A percentile compares a stretch with the other conserved stretches of the same genome.
These are phyloP conservation scores for Syrista parreyssii DNA, from an alignment of 2,888 invertebrate species.

Conservation along the genomic window DNA sequence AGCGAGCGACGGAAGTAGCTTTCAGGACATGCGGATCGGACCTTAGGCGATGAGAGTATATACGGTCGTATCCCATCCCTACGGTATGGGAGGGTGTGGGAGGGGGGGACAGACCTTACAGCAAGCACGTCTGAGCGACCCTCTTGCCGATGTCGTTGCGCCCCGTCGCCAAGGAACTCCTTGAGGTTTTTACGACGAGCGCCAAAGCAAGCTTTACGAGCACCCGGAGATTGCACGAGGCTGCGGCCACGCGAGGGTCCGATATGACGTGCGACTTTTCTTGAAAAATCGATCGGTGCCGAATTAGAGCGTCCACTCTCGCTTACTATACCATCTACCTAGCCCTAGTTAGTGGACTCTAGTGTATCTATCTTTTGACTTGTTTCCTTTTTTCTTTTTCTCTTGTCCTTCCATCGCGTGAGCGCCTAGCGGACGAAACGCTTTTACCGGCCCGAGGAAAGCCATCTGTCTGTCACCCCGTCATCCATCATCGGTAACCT, in stretches of 20 bases:
- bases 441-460: neutral
- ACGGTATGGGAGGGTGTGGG: neutral
- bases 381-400: neutral
- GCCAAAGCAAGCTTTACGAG: neutral
- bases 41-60: neutral
- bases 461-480: neutral
- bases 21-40: neutral
- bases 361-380: neutral
- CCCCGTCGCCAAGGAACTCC: neutral
- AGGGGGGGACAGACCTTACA: neutral
- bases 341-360: neutral
- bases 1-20: neutral
- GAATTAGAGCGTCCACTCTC: neutral
- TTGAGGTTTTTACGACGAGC: neutral
- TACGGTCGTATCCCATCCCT: neutral
- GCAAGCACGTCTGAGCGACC: neutral
- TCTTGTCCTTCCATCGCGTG: neutral
- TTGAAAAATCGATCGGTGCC: neutral
- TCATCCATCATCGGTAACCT: neutral
- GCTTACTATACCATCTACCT: neutral
- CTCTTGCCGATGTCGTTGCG: neutral
- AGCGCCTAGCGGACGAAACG: neutral
- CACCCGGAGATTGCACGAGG: neutral
- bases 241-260: neutral
- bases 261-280: neutral